Conservation (phyloP, 1,140 invertebrate genomes). For the Acromyrmex echinatior region DNA sequence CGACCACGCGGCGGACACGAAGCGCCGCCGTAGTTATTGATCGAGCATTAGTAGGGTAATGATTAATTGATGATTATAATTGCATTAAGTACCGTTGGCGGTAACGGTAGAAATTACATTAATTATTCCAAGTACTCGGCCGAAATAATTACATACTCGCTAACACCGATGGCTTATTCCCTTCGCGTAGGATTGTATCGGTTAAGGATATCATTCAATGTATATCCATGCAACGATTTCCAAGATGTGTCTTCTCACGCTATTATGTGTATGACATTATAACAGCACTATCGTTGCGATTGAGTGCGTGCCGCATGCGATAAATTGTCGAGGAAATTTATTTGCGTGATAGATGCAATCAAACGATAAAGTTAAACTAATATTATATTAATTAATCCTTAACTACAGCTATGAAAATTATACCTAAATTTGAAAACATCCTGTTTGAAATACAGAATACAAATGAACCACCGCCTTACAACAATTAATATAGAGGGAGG, state of each 20-base stretch:
- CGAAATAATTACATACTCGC: slow-evolving; percentile 62
- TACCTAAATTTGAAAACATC: no score
- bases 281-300: slow-evolving; percentile 65
- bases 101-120: slow-evolving; percentile 73
- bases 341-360: slow-evolving; percentile 56
- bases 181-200: slow-evolving; percentile 39
- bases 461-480: no score
- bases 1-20: slow-evolving; percentile 28
- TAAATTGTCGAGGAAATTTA: slow-evolving; percentile 57
- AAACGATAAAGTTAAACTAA: slow-evolving; percentile 38
- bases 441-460: no score
- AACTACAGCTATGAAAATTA: no score
- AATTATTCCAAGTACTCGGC: slow-evolving; percentile 75
- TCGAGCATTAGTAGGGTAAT: slow-evolving; percentile 65
- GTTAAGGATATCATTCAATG: slow-evolving; percentile 57
- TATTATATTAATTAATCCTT: no score
- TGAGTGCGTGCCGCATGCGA: slow-evolving; percentile 58
- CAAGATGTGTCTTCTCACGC: slow-evolving; percentile 56
- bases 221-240: slow-evolving; percentile 56
- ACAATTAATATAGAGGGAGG: no score
- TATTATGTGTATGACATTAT: slow-evolving; percentile 50
- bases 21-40: slow-evolving; percentile 58
- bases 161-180: slow-evolving; percentile 63
- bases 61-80: slow-evolving; percentile 75
- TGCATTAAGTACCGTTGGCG: slow-evolving; percentile 69